Conservation (phyloP, 2,888 invertebrate species). For the Lasioglossum leucozonium region DNA sequence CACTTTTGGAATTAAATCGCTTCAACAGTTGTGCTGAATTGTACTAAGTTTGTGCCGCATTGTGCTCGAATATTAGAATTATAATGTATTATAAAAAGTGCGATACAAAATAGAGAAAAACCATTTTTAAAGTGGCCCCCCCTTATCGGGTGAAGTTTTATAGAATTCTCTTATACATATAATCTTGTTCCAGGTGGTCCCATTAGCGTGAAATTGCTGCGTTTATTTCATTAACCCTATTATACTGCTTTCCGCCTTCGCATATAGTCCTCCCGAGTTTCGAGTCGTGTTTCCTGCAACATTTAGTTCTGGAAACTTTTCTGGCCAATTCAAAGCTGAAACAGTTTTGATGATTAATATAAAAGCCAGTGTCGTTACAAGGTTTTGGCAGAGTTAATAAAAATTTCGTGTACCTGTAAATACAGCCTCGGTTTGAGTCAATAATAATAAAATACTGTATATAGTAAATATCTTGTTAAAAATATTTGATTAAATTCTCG, state of each 20-base stretch:
- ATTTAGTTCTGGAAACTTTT: not conserved
- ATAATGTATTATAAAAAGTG: no score
- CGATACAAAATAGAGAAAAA: no score
- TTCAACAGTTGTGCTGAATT: no score
- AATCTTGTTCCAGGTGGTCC: not conserved
- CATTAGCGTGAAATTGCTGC: not conserved
- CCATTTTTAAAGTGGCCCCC: no score
- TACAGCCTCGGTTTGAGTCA: not conserved
- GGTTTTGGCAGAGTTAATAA: not conserved
- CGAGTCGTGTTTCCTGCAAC: not conserved
- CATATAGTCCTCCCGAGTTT: not conserved
- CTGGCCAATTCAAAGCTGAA: not conserved
- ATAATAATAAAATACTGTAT: no score
- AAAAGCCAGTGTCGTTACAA: not conserved
- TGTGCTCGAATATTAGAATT: no score
- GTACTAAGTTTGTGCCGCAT: no score
- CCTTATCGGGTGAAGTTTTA: not conserved
- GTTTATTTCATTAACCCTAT: conserved; percentile 15
- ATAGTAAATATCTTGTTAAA: no score
- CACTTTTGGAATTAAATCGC: no score
- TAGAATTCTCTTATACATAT: not conserved
- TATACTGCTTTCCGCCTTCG: conserved; percentile 8
- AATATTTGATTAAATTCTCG: not conserved
- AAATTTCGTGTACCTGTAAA: not conserved
- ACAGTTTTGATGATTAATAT: not conserved